Conservation (phyloP, 2,888 invertebrate genomes). For the Pristionchus japonicus region DNA sequence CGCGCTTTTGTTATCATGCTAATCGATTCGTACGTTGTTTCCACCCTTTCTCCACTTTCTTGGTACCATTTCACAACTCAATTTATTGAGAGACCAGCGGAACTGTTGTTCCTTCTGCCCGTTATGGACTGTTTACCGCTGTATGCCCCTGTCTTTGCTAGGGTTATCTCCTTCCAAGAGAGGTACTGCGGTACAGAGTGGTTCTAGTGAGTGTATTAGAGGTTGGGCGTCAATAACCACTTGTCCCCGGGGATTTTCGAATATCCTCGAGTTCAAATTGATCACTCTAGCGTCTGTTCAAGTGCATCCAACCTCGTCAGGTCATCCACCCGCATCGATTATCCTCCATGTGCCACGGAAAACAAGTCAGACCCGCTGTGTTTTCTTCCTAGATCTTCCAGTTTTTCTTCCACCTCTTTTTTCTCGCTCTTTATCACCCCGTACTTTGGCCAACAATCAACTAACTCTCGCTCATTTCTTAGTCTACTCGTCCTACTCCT, state of each 20-base stretch:
- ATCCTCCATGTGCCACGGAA: neutral
- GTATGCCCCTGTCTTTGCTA: neutral
- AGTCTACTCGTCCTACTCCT: neutral
- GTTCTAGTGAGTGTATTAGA: neutral
- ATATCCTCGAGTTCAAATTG: neutral
- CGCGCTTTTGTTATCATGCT: neutral
- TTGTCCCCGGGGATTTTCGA: neutral
- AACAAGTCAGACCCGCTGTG: conserved; percentile 21
- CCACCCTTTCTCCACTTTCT: neutral
- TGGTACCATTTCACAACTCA: neutral
- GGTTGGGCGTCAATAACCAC: neutral
- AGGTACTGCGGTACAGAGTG: neutral
- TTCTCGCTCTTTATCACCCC: conserved; percentile 24
- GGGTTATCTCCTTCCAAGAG: neutral
- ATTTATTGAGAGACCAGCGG: neutral
- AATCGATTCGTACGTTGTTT: neutral
- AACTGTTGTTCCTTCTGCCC: neutral
- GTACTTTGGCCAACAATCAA: neutral
- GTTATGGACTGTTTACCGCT: neutral
- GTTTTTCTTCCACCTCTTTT: neutral
- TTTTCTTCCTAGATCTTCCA: conserved; percentile 11
- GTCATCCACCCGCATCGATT: conserved; percentile 1
- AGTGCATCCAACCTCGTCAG: neutral
- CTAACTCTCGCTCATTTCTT: neutral
- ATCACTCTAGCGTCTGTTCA: neutral